Base-by-base conservation (phyloP, 2,888 invertebrate species). In the Eupithecia abbreviata region DNA sequence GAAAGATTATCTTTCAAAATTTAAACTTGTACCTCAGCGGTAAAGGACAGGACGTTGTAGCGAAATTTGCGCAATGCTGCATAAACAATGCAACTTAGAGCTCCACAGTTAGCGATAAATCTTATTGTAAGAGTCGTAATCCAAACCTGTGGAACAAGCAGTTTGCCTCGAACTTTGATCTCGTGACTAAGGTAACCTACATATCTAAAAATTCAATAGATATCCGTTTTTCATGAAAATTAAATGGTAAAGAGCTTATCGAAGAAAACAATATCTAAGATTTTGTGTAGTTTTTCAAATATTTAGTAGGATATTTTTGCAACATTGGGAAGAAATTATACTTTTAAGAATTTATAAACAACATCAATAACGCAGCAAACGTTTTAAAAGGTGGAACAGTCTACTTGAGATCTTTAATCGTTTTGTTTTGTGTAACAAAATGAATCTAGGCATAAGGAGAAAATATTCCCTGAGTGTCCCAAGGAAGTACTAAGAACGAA, bases 41-140 rank as follows among this genome's bases (percentile, higher is more conserved):
- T 58, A 30, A 30, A 62, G 47, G 43, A 18, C 18, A 69, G 9
- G 55, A 75, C 74, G 68, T 70, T 79, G 67, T 77, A 42, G 74
- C 73, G 70, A 49, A 75, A 70, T 75, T 80, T 78, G 41, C 65
- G 77, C 73, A 79, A 77, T 75, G 71, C 41, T 58, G 67, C 18
- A 49, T 69, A 77, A 75, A 78, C 73, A 71, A 75, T 73, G 70
- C 55, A 72, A 71, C 69, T 70, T 69, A 18, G 49, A 58, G 70
- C 74, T 70, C 47, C 41, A 58, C 71, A 75, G 49, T 62, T 55
- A 47, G 58, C 75, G 12, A 71, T 75, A 73, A 75, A 75, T 72
- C 70, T 66, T 75, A 55, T 55, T n/a, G 30, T 58, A 58, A 58
- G 18, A 58, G 58, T 18, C 4, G 18, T 18, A 58, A 58, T 58